Evolutionary conservation across 2,113 vertebrate species (phyloP), one percentile per base, ranked within the genome.

Genomic region (Seriola dumerili): DNA sequence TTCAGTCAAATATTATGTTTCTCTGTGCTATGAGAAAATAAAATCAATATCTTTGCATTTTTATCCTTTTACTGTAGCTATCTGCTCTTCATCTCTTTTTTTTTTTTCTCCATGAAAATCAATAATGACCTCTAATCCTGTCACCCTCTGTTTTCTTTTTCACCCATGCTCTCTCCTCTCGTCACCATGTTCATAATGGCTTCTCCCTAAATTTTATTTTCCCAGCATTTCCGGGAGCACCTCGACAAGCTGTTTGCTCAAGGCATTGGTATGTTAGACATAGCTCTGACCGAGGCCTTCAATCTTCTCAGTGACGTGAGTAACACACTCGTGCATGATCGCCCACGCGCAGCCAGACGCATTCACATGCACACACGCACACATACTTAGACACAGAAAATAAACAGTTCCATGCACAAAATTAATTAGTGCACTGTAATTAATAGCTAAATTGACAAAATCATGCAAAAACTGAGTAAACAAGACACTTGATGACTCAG

Each of bases 211-310:
- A 79, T 16, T 74, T 64, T 25, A 58, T 54, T 94, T 94, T 71
- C 21, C 25, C 93, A 99, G 98, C 98, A 99, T 93, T 99, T 99
- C 94, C 95, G 98, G 88, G 96, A 97, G 84, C 97, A 97, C 78
- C 96, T 99, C 25, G 96, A 99, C 85, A 99, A 98, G 91, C 96
- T 99, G 82, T 97, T 96, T 87, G 97, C 97, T 73, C 97, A 98
- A 93, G 98, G 97, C 81, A 99, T 99, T 4, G 98, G 98, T 68
- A 99, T 99, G 98, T 93, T 99, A 94, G 97, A 99, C 78, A 85
- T 97, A 19, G 97, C 97, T 88, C 95, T 99, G 86, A 97, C 96
- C 4, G 98, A 99, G 90, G 98, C 98, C 72, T 99, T 99, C 94
- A 96, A 93, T 85, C 96, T 99, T 85, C 97, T 99, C 75, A 95